Percentiles rank a stretch among this genome's conserved stretches.
Conservation (phyloP, 2,888 invertebrate genomes). For the Eurytoma adleriae region DNA sequence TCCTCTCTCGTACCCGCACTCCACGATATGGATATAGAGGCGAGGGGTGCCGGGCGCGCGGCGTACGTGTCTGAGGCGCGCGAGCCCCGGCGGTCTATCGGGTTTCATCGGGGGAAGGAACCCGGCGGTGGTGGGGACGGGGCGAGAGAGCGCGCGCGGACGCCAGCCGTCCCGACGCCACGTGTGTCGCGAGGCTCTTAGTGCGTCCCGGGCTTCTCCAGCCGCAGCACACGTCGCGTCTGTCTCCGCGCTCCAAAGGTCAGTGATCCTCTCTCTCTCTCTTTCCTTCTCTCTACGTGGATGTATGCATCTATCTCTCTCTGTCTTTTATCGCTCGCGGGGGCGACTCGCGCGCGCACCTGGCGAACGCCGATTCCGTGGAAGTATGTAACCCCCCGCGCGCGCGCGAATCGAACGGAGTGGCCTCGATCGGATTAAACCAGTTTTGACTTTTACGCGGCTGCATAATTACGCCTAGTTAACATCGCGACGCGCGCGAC, state of each 20-base stretch:
- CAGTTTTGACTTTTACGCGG: not conserved
- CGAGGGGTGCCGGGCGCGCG: conserved; percentile 20
- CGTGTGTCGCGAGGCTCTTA: conserved; percentile 1
- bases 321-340: too few relatives aligned
- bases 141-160: not conserved
- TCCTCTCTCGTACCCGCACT: too few relatives aligned
- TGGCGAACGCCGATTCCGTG: too few relatives aligned
- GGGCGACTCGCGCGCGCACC: too few relatives aligned
- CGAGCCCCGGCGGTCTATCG: conserved; percentile 32
- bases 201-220: not conserved
- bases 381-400: too few relatives aligned
- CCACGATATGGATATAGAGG: not conserved
- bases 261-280: too few relatives aligned
- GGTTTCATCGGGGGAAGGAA: conserved; percentile 52
- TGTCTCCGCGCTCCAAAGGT: not conserved
- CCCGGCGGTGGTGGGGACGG: conserved; percentile 37
- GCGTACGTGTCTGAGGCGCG: conserved; percentile 37
- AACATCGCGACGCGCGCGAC: too few relatives aligned
- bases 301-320: too few relatives aligned
- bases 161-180: not conserved
- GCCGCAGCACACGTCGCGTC: not conserved
- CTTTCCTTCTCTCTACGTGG: too few relatives aligned
- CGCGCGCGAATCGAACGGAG: too few relatives aligned
- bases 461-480: not conserved
- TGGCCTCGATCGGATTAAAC: too few relatives aligned